Percentiles rank a stretch among this genome's conserved stretches.
Evolutionary conservation across 2,888 invertebrate species (phyloP).

Genomic region (Dolichopus griseipennis): DNA sequence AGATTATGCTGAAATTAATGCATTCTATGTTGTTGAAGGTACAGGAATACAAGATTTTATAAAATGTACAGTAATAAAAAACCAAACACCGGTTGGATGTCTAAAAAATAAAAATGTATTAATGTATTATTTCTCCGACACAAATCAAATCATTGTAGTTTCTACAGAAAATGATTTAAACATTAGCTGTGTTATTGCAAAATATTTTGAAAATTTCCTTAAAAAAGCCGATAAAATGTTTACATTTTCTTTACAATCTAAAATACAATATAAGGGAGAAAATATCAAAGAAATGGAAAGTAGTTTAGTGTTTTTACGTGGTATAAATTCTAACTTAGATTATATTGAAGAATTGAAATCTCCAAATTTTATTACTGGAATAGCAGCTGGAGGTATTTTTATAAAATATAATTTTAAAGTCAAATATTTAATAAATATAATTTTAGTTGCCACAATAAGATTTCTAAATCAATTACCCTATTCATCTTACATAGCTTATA

Average conservation of each 20-base stretch:
- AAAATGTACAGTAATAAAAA: constrained; percentile 26
- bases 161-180: constrained; percentile 34
- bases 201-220: constrained; percentile 31
- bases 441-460: constrained; percentile 35
- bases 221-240: constrained; percentile 30
- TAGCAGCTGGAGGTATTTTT: constrained; percentile 36
- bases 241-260: constrained; percentile 35
- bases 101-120: constrained; percentile 25
- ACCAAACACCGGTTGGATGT: constrained; percentile 27
- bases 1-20: constrained; percentile 10
- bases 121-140: constrained; percentile 19
- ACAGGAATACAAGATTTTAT: constrained; percentile 31
- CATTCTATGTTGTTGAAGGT: constrained; percentile 36
- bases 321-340: constrained; percentile 27
- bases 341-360: constrained; percentile 31
- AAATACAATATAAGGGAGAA: constrained; percentile 38
- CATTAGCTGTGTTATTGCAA: constrained; percentile 33
- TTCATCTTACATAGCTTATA: constrained; percentile 35
- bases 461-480: constrained; percentile 29
- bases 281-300: constrained; percentile 30
- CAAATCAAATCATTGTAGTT: constrained; percentile 27
- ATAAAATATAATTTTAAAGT: neutral
- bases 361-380: constrained; percentile 40
- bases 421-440: neutral
- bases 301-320: constrained; percentile 33